Base-by-base conservation (phyloP, 2,888 invertebrate genomes). In the Sphaerophoria taeniata region DNA sequence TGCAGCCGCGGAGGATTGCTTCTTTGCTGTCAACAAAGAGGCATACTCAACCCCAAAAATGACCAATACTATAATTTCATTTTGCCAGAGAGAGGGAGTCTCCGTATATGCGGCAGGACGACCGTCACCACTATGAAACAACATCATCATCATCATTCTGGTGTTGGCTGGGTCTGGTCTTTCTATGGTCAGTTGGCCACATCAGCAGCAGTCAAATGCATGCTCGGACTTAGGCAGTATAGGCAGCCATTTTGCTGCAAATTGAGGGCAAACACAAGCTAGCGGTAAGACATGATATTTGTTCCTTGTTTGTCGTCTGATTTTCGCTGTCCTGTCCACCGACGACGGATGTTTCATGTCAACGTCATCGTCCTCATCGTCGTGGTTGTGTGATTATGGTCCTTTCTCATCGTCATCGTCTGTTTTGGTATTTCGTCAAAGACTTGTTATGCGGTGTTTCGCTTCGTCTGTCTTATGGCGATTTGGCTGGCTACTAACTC, bases 261-360 rank as follows among this genome's bases (percentile, higher is more conserved):
- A 84, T 84, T 85, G 81, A 81, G 81, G 85, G 85, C 85, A 85
- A 81, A n/a, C n/a, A 85, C 81, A 85, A 81, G 81, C 76, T 56
- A 80, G 71, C 80, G 80, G 67, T 80, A 60, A 81, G 81, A 85
- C 80, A 85, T 76, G 81, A 81, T 81, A 81, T 85, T 75, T 85
- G 84, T 72, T 72, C 36, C 84, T 80, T 75, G 71, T 80, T 84
- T 75, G 79, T 81, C 75, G 80, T 84, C 70, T 70, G 39, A 43
- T 43, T n/a, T n/a, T n/a, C n/a, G n/a, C n/a, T n/a, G n/a, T n/a
- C n/a, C n/a, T n/a, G n/a, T n/a, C n/a, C n/a, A n/a, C n/a, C n/a
- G 79, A 61, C 53, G 45, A 16, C 63, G 63, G 76, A 85, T 72
- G 85, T 81, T 75, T n/a, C n/a, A n/a, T n/a, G n/a, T n/a, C n/a